Evolutionary conservation across 2,113 vertebrate species (phyloP).

Genomic region (Scytalopus superciliaris): DNA sequence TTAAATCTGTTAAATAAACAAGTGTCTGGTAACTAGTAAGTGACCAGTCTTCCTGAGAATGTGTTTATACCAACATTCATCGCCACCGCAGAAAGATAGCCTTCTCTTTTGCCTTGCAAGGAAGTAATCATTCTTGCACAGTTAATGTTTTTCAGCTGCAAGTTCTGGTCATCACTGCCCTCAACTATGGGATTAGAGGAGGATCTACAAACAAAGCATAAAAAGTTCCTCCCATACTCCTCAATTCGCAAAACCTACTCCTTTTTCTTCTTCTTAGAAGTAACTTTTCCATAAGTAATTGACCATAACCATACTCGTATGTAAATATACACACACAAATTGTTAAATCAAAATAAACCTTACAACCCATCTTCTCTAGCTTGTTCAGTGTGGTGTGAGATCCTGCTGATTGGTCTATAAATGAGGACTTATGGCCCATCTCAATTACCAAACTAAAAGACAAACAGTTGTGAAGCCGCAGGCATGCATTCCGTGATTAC

Average conservation of each 20-base stretch:
- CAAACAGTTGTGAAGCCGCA: not conserved
- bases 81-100: not conserved
- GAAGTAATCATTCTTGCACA: not conserved
- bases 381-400: not conserved
- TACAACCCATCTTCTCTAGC: not conserved
- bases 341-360: not conserved
- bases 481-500: not conserved
- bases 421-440: not conserved
- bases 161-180: not conserved
- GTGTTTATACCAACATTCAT: not conserved
- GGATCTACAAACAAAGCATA: not conserved
- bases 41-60: not conserved
- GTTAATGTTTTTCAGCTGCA: not conserved
- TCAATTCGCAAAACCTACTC: not conserved
- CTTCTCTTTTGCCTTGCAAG: constrained; percentile 4
- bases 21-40: not conserved
- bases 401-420: not conserved
- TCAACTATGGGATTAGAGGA: not conserved
- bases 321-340: not conserved
- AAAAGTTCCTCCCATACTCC: not conserved
- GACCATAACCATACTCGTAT: not conserved
- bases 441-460: not conserved
- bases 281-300: not conserved
- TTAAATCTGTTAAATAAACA: constrained; percentile 12
- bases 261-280: not conserved